Evolutionary conservation across 2,888 invertebrate species (phyloP).

Genomic region (Parelbella ahira): DNA sequence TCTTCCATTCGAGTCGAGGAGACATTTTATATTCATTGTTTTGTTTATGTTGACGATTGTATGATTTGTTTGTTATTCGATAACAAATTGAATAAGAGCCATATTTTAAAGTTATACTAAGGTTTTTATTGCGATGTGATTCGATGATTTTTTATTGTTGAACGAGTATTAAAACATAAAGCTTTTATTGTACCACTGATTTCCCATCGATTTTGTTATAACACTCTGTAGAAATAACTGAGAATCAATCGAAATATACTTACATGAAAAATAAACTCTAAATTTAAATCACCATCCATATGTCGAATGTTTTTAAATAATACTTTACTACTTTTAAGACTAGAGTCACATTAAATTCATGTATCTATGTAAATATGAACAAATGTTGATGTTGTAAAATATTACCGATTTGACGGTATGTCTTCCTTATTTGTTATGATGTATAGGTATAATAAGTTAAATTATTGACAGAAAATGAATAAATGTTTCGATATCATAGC

Average conservation of each 20-base stretch:
- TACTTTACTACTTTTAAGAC: conserved; percentile 4
- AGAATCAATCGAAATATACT: too few relatives aligned
- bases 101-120: conserved; percentile 33
- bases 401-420: conserved; percentile 57
- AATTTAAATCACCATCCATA: too few relatives aligned
- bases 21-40: conserved; percentile 63
- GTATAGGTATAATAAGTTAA: conserved; percentile 71
- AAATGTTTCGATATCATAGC: conserved; percentile 66
- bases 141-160: conserved; percentile 13
- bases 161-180: neutral
- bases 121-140: conserved; percentile 27
- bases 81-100: conserved; percentile 33
- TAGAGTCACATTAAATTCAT: conserved; percentile 32
- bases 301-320: too few relatives aligned
- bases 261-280: too few relatives aligned
- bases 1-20: conserved; percentile 66
- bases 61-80: conserved; percentile 59
- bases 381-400: conserved; percentile 58
- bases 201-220: too few relatives aligned
- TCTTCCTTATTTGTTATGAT: conserved; percentile 78
- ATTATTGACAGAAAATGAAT: conserved; percentile 76
- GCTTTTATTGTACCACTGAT: neutral
- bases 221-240: too few relatives aligned
- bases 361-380: conserved; percentile 69
- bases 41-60: conserved; percentile 67